Evolutionary conservation across 1,140 invertebrate genomes (phyloP), one percentile per base, ranked within the genome.

Genomic region (Zaprionus ghesquierei): DNA sequence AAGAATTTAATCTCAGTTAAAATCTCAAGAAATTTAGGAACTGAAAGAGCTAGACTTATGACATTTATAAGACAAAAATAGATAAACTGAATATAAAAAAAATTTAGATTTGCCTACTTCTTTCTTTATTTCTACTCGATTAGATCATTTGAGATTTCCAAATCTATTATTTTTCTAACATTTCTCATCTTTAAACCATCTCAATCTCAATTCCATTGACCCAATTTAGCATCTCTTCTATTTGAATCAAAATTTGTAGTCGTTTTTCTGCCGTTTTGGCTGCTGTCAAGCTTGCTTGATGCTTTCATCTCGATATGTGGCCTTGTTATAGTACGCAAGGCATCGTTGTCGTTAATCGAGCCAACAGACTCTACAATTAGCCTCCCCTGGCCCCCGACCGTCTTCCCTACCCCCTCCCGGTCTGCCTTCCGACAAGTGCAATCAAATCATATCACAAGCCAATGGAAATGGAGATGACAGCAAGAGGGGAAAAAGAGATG

Each of bases 371-470:
- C 64, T 73, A 69, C 58, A 73, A 73, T 73, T 73, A 73, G 70
- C 41, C 35, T 18, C n/a, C n/a, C 35, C 64, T 29, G 29, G 9
- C 23, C 50, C 55, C 69, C 20, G 4, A 31, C 53, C 33, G 10
- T 50, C 63, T 63, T 44, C 29, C 33, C 29, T 54, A 46, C 69
- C n/a, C n/a, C n/a, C n/a, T n/a, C n/a, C n/a, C n/a, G n/a, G n/a
- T n/a, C n/a, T n/a, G n/a, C n/a, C n/a, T n/a, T n/a, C n/a, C n/a
- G n/a, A 35, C 49, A 68, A 60, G 55, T 68, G 69, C 70, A 73
- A 73, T 73, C 70, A 73, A 73, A 73, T 73, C 70, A 73, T 73
- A 69, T 73, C 70, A 66, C 63, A 59, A 35, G 61, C 22, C 50
- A 15, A 50, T 51, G 35, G 35, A 35, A 41, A 58, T 58, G 55